Percentiles rank a stretch among this genome's conserved stretches.
phyloP scores from a whole-genome alignment of 2,888 invertebrate species.

The Strigamia maritima region DNA sequence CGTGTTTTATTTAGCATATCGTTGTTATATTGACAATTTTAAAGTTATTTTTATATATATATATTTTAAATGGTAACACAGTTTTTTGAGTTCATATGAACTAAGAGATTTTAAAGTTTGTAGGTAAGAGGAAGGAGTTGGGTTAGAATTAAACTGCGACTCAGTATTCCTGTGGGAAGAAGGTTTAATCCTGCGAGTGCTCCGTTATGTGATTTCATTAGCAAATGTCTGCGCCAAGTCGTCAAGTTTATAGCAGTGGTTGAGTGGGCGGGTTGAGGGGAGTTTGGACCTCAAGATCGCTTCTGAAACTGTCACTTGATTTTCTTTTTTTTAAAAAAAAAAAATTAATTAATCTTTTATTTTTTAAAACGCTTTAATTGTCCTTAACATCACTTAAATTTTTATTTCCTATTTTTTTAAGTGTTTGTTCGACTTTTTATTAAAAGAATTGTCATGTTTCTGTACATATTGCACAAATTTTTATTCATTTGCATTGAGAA shows the following conservation, averaged over 20 bases:
- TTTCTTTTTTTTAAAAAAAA: background rate
- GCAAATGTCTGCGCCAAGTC: constrained; percentile 38
- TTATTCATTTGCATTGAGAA: background rate
- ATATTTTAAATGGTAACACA: background rate
- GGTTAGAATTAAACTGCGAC: constrained; percentile 31
- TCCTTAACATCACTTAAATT: background rate
- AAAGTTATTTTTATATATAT: no score
- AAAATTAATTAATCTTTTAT: background rate
- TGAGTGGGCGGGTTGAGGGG: background rate
- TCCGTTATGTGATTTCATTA: constrained; percentile 40
- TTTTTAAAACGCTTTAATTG: background rate
- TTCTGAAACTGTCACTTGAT: constrained; percentile 6
- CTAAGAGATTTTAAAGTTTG: background rate
- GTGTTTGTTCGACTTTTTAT: background rate
- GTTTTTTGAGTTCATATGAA: background rate
- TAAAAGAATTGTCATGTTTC: background rate
- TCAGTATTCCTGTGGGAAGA: constrained; percentile 24
- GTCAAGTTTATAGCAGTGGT: constrained; percentile 35
- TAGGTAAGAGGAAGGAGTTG: constrained; percentile 11
- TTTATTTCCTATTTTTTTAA: background rate
- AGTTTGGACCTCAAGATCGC: background rate
- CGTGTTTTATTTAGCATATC: background rate
- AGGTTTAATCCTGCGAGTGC: constrained; percentile 39
- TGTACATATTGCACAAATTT: background rate
- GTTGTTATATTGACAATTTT: no score